Percentiles rank a stretch among this genome's conserved stretches.
Conservation (phyloP, 2,888 invertebrate genomes). For the Cosmia pyralina region DNA sequence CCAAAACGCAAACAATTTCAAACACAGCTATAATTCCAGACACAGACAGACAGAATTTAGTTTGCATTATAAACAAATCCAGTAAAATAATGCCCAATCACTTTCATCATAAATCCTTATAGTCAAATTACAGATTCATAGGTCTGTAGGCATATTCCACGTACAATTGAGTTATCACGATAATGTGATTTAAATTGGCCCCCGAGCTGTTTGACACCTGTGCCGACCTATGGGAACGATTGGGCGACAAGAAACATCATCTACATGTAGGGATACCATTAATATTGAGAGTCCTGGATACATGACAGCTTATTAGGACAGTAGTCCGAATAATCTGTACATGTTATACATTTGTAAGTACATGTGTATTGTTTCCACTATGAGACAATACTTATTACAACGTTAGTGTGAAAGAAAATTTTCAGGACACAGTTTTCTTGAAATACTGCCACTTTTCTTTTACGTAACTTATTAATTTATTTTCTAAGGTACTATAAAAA, state of each 20-base stretch:
- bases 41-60: not conserved
- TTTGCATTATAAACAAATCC: not conserved
- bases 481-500: no score
- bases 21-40: not conserved
- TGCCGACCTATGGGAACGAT: conserved; percentile 75
- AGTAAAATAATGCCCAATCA: not conserved
- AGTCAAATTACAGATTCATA: conserved; percentile 62
- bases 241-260: conserved; percentile 68
- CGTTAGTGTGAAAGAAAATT: no score
- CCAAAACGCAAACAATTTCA: not conserved
- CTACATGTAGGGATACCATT: conserved; percentile 38
- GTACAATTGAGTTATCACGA: conserved; percentile 86
- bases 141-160: conserved; percentile 67
- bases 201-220: conserved; percentile 81
- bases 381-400: no score
- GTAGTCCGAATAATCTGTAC: no score
- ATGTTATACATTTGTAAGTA: no score
- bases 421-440: no score
- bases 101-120: conserved; percentile 27
- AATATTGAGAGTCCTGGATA: not conserved
- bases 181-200: conserved; percentile 89
- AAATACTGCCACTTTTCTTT: no score
- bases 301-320: no score
- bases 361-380: no score
- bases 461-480: no score